Conservation (phyloP, 2,888 invertebrate genomes). For the Trachelus iudaicus region DNA sequence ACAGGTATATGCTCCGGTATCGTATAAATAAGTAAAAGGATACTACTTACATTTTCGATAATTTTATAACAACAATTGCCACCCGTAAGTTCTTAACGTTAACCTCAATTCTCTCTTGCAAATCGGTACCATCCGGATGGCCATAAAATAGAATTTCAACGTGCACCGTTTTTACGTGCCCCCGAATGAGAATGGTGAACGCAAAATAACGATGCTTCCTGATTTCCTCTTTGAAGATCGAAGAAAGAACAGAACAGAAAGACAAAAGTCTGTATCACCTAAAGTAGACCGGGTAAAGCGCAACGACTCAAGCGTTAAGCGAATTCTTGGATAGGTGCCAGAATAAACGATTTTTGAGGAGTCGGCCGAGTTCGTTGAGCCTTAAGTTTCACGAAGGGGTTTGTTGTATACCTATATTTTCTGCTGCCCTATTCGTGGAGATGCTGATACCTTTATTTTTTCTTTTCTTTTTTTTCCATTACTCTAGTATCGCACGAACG, state of each 20-base stretch:
- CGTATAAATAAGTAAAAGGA: not conserved
- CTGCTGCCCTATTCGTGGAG: not conserved
- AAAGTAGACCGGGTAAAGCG: not conserved
- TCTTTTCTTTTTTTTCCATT: not conserved
- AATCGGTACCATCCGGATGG: not conserved
- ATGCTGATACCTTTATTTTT: not conserved
- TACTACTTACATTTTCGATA: not conserved
- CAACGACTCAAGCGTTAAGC: constrained; percentile 22
- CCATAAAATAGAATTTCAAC: not conserved
- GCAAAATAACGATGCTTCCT: not conserved
- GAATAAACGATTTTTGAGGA: constrained; percentile 27
- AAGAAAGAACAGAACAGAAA: not conserved
- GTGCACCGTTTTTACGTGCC: not conserved
- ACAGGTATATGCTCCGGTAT: not conserved
- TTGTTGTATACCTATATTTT: not conserved
- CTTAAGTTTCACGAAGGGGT: not conserved
- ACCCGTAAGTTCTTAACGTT: not conserved
- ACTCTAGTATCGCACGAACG: not conserved
- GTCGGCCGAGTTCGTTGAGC: not conserved
- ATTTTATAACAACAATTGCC: not conserved
- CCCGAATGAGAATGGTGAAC: not conserved
- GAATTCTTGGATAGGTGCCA: constrained; percentile 35
- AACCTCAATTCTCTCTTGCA: not conserved
- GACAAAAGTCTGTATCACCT: not conserved
- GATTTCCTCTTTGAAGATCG: not conserved